Evolutionary conservation across 2,113 vertebrate genomes (phyloP).

Genomic region (Sminthopsis crassicaudata): DNA sequence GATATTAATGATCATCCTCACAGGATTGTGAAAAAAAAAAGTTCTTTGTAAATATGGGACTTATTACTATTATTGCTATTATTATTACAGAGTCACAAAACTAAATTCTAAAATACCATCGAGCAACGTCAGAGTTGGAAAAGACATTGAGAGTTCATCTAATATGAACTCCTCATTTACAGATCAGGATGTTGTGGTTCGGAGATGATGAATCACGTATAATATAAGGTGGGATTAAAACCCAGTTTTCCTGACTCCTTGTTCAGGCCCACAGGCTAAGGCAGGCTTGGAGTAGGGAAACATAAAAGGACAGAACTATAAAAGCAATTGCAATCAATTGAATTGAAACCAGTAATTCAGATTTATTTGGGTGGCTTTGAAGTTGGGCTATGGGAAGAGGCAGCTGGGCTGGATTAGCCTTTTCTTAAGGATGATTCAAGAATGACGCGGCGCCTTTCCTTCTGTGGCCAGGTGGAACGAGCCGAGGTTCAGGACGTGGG

Average conservation of each 20-base stretch:
- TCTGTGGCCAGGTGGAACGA: slow-evolving; percentile 77
- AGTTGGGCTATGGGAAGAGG: not conserved
- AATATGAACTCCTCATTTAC: not conserved
- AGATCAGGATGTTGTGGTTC: not conserved
- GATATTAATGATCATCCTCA: not conserved
- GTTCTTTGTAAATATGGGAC: not conserved
- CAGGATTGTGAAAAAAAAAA: not conserved
- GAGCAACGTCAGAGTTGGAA: not conserved
- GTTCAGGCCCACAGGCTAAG: not conserved
- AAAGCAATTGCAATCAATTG: not conserved
- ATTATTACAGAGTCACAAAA: not conserved
- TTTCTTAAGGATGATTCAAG: not conserved
- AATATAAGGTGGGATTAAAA: slow-evolving; percentile 1
- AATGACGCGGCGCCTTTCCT: not conserved
- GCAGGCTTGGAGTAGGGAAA: not conserved
- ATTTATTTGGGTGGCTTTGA: not conserved
- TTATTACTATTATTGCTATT: not conserved
- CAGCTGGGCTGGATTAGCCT: slow-evolving; percentile 65
- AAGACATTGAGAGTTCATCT: not conserved
- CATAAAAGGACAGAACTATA: not conserved
- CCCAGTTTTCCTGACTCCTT: not conserved
- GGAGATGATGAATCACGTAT: not conserved
- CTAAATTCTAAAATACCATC: not conserved
- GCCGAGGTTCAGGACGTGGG: slow-evolving; percentile 63
- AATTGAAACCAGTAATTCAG: not conserved